Conservation (phyloP, 2,113 vertebrate species). For the Sylvia atricapilla region DNA sequence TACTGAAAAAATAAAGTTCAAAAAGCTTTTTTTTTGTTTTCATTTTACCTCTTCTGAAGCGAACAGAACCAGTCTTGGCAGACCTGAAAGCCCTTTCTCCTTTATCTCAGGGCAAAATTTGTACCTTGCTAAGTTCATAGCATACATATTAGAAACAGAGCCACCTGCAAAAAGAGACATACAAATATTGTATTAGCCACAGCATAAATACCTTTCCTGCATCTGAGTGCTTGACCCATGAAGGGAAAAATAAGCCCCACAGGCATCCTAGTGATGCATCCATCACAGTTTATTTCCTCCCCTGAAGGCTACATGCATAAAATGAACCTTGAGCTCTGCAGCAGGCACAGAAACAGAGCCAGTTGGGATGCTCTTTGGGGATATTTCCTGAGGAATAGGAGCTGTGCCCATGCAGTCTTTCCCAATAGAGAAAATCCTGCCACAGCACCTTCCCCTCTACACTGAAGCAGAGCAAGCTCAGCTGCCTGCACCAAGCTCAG, state of each 20-base stretch:
- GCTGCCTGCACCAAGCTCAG: not conserved
- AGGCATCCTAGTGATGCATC: not conserved
- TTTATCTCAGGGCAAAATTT: slow-evolving; percentile 82
- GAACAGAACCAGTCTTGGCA: slow-evolving; percentile 80
- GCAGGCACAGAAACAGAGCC: not conserved
- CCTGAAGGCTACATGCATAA: not conserved
- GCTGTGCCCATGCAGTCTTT: not conserved
- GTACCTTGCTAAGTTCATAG: slow-evolving; percentile 83
- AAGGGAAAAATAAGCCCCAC: not conserved
- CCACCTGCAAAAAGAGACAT: slow-evolving; percentile 74
- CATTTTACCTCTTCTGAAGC: slow-evolving; percentile 81
- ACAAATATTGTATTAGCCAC: not conserved
- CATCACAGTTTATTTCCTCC: not conserved
- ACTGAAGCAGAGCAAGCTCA: not conserved
- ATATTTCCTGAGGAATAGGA: not conserved
- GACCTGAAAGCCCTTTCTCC: slow-evolving; percentile 78
- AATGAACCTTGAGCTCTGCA: not conserved
- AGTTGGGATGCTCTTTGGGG: not conserved
- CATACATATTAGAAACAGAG: slow-evolving; percentile 88
- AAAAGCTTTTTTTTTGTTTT: not conserved
- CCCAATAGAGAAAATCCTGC: not conserved
- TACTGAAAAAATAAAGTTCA: not conserved
- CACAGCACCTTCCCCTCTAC: not conserved
- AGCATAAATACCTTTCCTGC: not conserved
- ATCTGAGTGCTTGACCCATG: not conserved